Conservation (phyloP, 2,113 vertebrate species). For the Hoplias malabaricus region DNA sequence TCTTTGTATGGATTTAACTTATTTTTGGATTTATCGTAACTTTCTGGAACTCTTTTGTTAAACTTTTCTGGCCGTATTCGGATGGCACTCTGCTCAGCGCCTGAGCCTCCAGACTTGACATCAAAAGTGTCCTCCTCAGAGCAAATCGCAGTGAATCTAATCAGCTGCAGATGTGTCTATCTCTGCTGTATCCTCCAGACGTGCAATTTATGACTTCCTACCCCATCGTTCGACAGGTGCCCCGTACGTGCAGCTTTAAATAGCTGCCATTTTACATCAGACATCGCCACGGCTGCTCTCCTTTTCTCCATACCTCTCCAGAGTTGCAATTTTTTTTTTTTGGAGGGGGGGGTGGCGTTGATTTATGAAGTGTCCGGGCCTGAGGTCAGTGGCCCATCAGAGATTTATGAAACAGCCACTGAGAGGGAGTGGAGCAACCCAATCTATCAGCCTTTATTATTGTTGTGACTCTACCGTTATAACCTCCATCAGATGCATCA, state of each 20-base stretch:
- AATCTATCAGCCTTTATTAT: constrained; percentile 69
- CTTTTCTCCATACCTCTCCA: constrained; percentile 53
- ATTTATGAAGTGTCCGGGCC: constrained; percentile 73
- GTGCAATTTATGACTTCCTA: constrained; percentile 68
- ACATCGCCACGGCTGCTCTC: constrained; percentile 54
- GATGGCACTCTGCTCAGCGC: too few species aligned
- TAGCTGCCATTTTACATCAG: constrained; percentile 59
- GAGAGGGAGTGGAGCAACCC: constrained; percentile 64
- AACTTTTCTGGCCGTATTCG: too few species aligned
- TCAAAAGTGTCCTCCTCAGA: constrained; percentile 63
- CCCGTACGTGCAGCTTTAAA: constrained; percentile 61
- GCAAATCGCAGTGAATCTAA: constrained; percentile 68
- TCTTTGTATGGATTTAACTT: too few species aligned
- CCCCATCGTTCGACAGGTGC: constrained; percentile 67
- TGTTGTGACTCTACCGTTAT: constrained; percentile 55
- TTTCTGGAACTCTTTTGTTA: too few species aligned
- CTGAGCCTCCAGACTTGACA: constrained; percentile 63
- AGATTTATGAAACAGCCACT: constrained; percentile 75
- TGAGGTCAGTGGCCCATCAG: constrained; percentile 69
- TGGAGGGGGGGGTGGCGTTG: too few species aligned
- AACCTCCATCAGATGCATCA: constrained; percentile 62
- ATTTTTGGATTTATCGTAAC: too few species aligned
- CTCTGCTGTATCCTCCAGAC: constrained; percentile 62
- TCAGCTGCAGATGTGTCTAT: constrained; percentile 64
- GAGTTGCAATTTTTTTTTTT: constrained; percentile 64